Evolutionary conservation across 2,888 invertebrate species (phyloP), one percentile per base, ranked within the genome.

Genomic region (Cylloceria caligata): DNA sequence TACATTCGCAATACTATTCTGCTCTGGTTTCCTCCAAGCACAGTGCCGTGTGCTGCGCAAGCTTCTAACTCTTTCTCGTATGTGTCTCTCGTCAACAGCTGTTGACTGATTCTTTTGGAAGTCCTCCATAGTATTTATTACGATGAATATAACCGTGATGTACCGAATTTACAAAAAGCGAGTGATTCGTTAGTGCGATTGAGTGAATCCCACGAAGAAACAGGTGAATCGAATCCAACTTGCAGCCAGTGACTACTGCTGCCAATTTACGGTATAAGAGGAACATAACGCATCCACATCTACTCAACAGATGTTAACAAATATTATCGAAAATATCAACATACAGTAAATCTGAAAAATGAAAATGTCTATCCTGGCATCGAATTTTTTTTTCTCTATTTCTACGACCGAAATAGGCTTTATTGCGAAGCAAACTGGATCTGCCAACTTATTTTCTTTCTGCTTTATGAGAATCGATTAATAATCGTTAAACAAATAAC

Each of bases 41-140:
- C 21, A 9, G 24, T 24, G 24, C 9, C 24, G 42, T 65, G 13
- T 11, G 65, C 19, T 30, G 36, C 45, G 19, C 47, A 45, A 55
- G 60, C n/a, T 34, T 34, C 19, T 47, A 3, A 13, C 42, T 52
- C 65, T 27, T 67, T 34, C 45, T 5, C 36, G 24, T 47, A 47
- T 27, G 34, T 42, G 60, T 45, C 45, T 57, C 30, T 45, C 78
- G 65, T 21, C 65, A 78, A 78, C 78, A 78, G 78, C 78, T 78
- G 78, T 72, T 78, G 62, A 76, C 49, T 27, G 34, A 30, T 64
- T 60, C 42, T 30, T 62, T 34, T 30, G 21, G 34, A 45, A 64
- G 19, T 2, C 36, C 19, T 19, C 16, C 60, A 34, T 34, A 16
- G n/a, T 30, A 60, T 34, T 9, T 34, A 34, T 60, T n/a, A 1